These are phyloP conservation scores for Formica selysi DNA, from an alignment of 1,140 invertebrate genomes.

Conservation along the genomic window DNA sequence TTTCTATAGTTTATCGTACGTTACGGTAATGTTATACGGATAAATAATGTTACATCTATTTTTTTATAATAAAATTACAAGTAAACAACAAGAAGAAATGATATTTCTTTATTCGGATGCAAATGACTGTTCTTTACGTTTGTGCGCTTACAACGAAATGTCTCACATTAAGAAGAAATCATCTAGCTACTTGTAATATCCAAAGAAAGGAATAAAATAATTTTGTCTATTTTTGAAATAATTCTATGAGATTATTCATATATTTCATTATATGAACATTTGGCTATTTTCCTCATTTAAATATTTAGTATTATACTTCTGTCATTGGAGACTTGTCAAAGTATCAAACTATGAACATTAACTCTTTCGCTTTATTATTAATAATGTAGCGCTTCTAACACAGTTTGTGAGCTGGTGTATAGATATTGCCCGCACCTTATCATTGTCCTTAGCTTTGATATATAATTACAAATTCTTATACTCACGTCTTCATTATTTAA, in stretches of 20 bases:
- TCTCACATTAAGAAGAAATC: not conserved
- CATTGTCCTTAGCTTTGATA: not conserved
- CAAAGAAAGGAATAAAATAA: not conserved
- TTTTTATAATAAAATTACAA: not conserved
- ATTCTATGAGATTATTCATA: not conserved
- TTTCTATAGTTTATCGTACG: not conserved
- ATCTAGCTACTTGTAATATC: not conserved
- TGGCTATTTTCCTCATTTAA: not conserved
- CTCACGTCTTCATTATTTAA: constrained; percentile 42
- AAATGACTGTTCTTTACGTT: not conserved
- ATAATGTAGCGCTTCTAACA: not conserved
- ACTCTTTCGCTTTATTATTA: constrained; percentile 14
- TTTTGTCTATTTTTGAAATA: not conserved
- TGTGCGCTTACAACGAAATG: not conserved
- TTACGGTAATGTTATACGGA: not conserved
- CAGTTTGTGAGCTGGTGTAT: not conserved
- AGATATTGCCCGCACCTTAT: constrained; percentile 13
- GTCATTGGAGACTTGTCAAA: not conserved
- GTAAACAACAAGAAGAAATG: not conserved
- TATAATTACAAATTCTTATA: constrained; percentile 32
- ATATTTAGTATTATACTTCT: not conserved
- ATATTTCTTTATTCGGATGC: not conserved
- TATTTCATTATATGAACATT: not conserved
- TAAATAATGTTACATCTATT: not conserved
- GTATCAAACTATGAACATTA: constrained; percentile 14